phyloP scores from a whole-genome alignment of 2,797 vertebrate species.

The Uromys caudimaculatus region DNA sequence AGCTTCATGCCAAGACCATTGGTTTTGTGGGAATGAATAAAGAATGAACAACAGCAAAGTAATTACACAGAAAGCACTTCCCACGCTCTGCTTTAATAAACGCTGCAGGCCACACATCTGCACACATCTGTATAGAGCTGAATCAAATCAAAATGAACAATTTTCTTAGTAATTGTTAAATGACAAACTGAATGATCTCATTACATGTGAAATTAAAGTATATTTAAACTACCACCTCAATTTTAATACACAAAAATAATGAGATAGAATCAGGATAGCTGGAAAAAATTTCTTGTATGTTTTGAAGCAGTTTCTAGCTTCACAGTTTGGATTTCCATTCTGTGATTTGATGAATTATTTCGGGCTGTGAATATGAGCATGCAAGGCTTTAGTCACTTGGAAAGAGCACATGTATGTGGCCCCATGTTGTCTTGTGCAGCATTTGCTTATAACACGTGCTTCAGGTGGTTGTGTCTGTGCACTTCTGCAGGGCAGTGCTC shows the following conservation, averaged over 20 bases:
- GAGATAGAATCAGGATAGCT: slow-evolving; percentile 47
- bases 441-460: slow-evolving; percentile 69
- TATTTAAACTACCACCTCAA: slow-evolving; percentile 64
- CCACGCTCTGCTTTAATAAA: slow-evolving; percentile 1
- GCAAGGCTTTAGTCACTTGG: background rate
- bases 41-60: slow-evolving; percentile 29
- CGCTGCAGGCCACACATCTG: background rate
- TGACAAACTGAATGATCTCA: slow-evolving; percentile 67
- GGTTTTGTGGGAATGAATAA: slow-evolving; percentile 33
- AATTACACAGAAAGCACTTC: slow-evolving; percentile 56
- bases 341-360: background rate
- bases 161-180: slow-evolving; percentile 67
- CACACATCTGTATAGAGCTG: slow-evolving; percentile 45
- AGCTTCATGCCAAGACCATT: slow-evolving; percentile 26
- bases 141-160: slow-evolving; percentile 54
- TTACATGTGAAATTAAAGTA: slow-evolving; percentile 72
- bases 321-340: slow-evolving; percentile 6
- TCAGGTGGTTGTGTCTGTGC: slow-evolving; percentile 62
- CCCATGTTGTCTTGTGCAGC: background rate
- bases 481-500: background rate
- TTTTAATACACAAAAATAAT: slow-evolving; percentile 69
- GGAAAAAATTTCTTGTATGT: slow-evolving; percentile 17
- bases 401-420: background rate
- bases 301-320: slow-evolving; percentile 48
- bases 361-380: rapidly evolving